These are phyloP conservation scores for Bombyx mori DNA, from an alignment of 1,140 invertebrate species.

Conservation along the genomic window ASM3026992v2 NC_085129.1:11451001-11451500, in stretches of 20 bases:
- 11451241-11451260: conserved; percentile 31
- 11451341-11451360: too few relatives aligned
- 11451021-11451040: conserved; percentile 44
- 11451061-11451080: conserved; percentile 65
- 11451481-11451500: too few relatives aligned
- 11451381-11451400: too few relatives aligned
- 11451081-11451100: conserved; percentile 65
- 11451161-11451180: conserved; percentile 28
- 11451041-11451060: conserved; percentile 53
- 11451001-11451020: conserved; percentile 68
- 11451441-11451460: too few relatives aligned
- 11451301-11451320: background rate
- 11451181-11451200: conserved; percentile 48
- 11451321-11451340: too few relatives aligned
- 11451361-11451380: too few relatives aligned
- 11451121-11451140: conserved; percentile 50
- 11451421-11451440: too few relatives aligned
- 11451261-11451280: background rate
- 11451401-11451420: too few relatives aligned
- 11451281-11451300: background rate
- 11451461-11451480: too few relatives aligned
- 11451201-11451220: conserved; percentile 62
- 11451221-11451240: conserved; percentile 48
- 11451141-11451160: conserved; percentile 27
- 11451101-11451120: conserved; percentile 60